These are phyloP conservation scores for Pseudomyrmex pallidus DNA, from an alignment of 1,140 invertebrate species.

Conservation along the genomic window DNA sequence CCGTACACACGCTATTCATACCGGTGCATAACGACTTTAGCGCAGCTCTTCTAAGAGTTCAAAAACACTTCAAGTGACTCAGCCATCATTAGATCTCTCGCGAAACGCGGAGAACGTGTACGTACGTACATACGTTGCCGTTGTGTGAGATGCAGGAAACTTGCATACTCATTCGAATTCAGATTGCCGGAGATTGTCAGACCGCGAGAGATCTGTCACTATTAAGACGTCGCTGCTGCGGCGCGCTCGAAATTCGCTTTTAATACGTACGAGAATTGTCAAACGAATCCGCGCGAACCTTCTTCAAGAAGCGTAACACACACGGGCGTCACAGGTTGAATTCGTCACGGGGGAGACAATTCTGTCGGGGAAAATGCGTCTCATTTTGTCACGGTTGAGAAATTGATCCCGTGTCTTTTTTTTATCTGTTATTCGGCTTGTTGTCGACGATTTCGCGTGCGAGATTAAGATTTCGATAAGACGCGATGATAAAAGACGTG, in stretches of 20 bases:
- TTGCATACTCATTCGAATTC: constrained; percentile 54
- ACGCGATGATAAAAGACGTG: not conserved
- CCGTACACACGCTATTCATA: constrained; percentile 27
- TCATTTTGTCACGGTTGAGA: not conserved
- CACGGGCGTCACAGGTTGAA: not conserved
- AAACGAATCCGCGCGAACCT: constrained; percentile 16
- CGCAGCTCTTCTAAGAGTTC: constrained; percentile 63
- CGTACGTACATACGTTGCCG: not conserved
- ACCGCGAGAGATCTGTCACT: constrained; percentile 11
- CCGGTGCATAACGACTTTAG: constrained; percentile 25
- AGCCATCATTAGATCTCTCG: constrained; percentile 26
- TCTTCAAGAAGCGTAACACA: not conserved
- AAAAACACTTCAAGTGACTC: constrained; percentile 53
- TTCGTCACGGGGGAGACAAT: constrained; percentile 34
- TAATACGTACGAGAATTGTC: not conserved
- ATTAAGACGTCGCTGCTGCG: constrained; percentile 40
- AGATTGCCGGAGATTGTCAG: constrained; percentile 35
- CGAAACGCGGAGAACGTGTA: not conserved
- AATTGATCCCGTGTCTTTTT: not conserved
- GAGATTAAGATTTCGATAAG: constrained; percentile 16
- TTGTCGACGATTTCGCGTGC: not conserved
- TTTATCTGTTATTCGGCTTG: not conserved
- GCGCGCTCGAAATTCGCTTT: constrained; percentile 26
- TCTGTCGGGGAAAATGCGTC: not conserved
- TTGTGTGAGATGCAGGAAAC: not conserved